A percentile compares a stretch with the other conserved stretches of the same genome.
phyloP scores from a whole-genome alignment of 2,888 invertebrate genomes.

The Cephus pulcher region DNA sequence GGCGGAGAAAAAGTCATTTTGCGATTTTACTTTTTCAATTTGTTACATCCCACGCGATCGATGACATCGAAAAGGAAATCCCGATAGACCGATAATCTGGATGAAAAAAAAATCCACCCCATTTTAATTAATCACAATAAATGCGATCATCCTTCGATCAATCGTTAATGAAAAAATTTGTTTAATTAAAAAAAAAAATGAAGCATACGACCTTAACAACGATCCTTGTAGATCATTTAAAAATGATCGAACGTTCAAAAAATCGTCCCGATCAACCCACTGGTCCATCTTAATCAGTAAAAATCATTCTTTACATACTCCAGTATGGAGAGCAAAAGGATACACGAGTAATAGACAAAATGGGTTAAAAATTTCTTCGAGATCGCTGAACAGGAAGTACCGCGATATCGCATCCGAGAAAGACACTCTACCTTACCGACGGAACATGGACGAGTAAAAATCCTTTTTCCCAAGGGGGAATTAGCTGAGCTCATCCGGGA shows the following conservation, averaged over 20 bases:
- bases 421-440: not conserved
- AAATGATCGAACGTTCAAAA: not conserved
- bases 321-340: not conserved
- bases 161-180: not conserved
- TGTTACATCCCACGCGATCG: not conserved
- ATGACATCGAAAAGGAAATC: not conserved
- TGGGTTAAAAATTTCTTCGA: not conserved
- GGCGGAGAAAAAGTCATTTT: not conserved
- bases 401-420: not conserved
- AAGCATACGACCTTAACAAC: not conserved
- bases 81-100: not conserved
- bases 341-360: not conserved
- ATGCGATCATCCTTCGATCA: not conserved
- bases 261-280: not conserved
- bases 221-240: not conserved
- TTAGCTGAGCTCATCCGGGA: not conserved
- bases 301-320: not conserved
- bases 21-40: conserved; percentile 2
- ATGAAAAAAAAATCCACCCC: not conserved
- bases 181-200: not conserved
- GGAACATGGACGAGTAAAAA: not conserved
- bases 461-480: not conserved
- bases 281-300: not conserved
- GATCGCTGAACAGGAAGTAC: not conserved
- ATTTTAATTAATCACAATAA: not conserved